Percentiles rank a stretch among this genome's conserved stretches.
Conservation (phyloP, 2,113 vertebrate genomes). For the Melanotaenia duboulayi region DNA sequence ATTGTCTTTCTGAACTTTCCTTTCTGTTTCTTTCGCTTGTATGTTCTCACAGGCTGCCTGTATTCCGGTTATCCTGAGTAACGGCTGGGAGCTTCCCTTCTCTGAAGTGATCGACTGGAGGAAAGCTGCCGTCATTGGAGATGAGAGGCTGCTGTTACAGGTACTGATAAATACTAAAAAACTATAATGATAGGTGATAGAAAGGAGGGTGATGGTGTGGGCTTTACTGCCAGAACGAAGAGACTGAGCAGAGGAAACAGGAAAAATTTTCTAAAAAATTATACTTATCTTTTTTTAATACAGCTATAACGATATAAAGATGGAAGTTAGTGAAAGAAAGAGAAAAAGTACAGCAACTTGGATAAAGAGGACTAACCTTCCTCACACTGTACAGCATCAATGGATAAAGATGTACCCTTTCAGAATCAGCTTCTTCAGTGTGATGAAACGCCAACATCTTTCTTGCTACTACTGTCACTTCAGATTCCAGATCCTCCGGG, state of each 20-base stretch:
- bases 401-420: conserved; percentile 32
- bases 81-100: conserved; percentile 86
- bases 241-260: not conserved
- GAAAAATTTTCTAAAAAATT: not conserved
- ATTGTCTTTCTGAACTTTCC: not conserved
- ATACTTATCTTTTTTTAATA: not conserved
- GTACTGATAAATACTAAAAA: conserved; percentile 50
- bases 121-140: conserved; percentile 83
- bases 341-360: not conserved
- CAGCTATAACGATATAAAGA: not conserved
- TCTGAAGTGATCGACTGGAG: conserved; percentile 87
- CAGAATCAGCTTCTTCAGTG: conserved; percentile 18
- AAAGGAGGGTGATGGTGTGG: not conserved
- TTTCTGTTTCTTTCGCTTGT: not conserved
- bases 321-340: not conserved
- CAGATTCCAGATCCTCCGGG: conserved; percentile 20
- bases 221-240: not conserved
- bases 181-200: not conserved
- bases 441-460: conserved; percentile 35
- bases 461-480: conserved; percentile 25
- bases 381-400: not conserved
- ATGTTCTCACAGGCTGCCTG: conserved; percentile 78
- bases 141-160: conserved; percentile 84
- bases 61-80: conserved; percentile 85
- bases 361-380: not conserved